Conservation (phyloP, 1,140 invertebrate species). For the Musca domestica region DNA sequence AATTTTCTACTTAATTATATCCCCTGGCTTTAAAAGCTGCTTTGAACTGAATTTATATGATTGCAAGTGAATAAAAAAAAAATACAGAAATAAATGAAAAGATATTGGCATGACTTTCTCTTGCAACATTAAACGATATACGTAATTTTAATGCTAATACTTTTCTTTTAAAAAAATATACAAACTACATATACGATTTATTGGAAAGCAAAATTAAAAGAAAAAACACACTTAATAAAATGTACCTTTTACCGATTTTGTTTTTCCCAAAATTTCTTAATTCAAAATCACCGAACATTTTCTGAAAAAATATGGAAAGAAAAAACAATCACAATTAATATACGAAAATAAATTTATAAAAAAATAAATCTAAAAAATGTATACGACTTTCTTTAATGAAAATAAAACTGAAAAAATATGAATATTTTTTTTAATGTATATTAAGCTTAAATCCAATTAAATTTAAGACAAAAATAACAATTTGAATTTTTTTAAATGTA, state of each 20-base stretch:
- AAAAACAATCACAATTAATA: constrained; percentile 14
- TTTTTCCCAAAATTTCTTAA: background rate
- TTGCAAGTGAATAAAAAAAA: constrained; percentile 22
- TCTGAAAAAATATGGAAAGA: background rate
- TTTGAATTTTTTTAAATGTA: constrained; percentile 15
- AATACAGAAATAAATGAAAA: no score
- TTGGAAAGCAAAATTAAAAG: background rate
- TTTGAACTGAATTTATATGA: constrained; percentile 20
- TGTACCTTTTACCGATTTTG: constrained; percentile 5
- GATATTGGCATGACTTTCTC: no score
- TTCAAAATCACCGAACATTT: background rate
- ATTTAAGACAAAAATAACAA: constrained; percentile 18
- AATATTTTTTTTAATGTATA: constrained; percentile 7
- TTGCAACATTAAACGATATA: constrained; percentile 14
- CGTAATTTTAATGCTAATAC: constrained; percentile 25
- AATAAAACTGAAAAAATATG: constrained; percentile 4
- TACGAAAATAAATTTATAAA: background rate
- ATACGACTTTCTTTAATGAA: constrained; percentile 15
- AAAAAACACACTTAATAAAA: constrained; percentile 5
- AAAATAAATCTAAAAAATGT: constrained; percentile 10
- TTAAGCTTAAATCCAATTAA: background rate
- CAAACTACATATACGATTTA: constrained; percentile 6
- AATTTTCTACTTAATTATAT: background rate
- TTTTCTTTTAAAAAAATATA: background rate
- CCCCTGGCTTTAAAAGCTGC: background rate